phyloP scores from a whole-genome alignment of 2,113 vertebrate genomes.

The Leptocoma aspasia region DNA sequence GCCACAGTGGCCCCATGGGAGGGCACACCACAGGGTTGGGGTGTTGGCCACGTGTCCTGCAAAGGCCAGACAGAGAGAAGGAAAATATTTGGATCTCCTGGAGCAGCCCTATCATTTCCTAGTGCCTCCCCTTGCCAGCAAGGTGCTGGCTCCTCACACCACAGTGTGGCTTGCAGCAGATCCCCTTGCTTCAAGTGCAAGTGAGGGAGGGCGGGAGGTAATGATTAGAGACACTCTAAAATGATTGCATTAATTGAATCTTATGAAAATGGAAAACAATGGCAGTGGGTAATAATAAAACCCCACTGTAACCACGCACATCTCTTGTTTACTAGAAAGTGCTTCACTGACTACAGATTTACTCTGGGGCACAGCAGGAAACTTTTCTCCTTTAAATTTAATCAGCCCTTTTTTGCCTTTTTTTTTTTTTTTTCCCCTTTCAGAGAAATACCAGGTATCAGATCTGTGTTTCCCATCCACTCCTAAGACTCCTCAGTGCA shows the following conservation, averaged over 20 bases:
- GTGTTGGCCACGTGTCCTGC: accelerated
- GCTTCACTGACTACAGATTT: slow-evolving; percentile 24
- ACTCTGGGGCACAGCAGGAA: slow-evolving; percentile 31
- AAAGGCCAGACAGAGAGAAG: not conserved
- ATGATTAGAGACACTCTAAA: slow-evolving; percentile 49
- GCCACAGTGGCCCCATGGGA: not conserved
- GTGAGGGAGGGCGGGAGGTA: not conserved
- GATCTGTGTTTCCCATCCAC: slow-evolving; percentile 30
- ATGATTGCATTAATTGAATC: slow-evolving; percentile 50
- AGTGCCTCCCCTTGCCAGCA: not conserved
- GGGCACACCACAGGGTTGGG: not conserved
- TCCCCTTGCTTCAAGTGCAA: not conserved
- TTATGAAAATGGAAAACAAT: slow-evolving; percentile 44
- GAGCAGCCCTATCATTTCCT: not conserved
- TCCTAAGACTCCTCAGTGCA: slow-evolving; percentile 47
- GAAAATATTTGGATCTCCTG: accelerated
- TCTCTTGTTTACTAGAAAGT: slow-evolving; percentile 30
- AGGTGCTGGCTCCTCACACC: not conserved
- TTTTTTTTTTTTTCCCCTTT: not conserved
- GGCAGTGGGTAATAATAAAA: slow-evolving; percentile 20
- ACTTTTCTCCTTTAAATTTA: slow-evolving; percentile 56
- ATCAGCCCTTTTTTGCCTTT: not conserved
- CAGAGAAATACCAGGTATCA: slow-evolving; percentile 24
- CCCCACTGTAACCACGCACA: not conserved
- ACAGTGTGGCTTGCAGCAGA: not conserved